Conservation (phyloP, 2,888 invertebrate species). For the Andrena fulva region DNA sequence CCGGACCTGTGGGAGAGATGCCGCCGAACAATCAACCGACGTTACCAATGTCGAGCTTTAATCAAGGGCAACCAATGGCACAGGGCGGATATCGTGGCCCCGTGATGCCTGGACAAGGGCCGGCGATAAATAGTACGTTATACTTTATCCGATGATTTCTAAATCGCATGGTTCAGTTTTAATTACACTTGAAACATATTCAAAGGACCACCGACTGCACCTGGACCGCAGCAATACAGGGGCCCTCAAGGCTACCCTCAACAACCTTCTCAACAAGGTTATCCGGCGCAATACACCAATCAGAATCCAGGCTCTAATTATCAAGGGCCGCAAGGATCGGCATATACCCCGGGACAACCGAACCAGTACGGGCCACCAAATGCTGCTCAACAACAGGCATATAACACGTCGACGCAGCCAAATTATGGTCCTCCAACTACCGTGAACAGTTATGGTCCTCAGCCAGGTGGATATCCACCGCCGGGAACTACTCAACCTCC, state of each 20-base stretch:
- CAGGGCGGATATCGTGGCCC: constrained; percentile 86
- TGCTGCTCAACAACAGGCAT: constrained; percentile 88
- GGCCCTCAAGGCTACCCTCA: constrained; percentile 88
- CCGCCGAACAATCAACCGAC: constrained; percentile 83
- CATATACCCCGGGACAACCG: constrained; percentile 86
- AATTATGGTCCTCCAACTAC: constrained; percentile 82
- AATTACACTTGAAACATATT: not conserved
- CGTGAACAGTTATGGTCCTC: constrained; percentile 83
- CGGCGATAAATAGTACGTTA: constrained; percentile 83
- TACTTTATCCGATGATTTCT: not conserved
- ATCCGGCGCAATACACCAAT: constrained; percentile 87
- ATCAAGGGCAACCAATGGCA: constrained; percentile 83
- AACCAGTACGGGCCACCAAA: constrained; percentile 88
- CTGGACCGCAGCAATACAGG: constrained; percentile 86
- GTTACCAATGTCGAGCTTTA: constrained; percentile 82
- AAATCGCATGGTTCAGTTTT: not conserved
- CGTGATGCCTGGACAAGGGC: constrained; percentile 87
- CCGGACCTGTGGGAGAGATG: constrained; percentile 81
- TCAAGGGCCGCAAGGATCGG: constrained; percentile 87
- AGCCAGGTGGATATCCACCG: constrained; percentile 87
- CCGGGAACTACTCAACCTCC: constrained; percentile 86
- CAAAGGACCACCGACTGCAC: constrained; percentile 86
- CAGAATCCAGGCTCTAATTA: constrained; percentile 87
- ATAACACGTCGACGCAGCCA: constrained; percentile 88
- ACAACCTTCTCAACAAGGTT: constrained; percentile 88